phyloP scores from a whole-genome alignment of 2,888 invertebrate genomes.

The Saturnia pavonia region DNA sequence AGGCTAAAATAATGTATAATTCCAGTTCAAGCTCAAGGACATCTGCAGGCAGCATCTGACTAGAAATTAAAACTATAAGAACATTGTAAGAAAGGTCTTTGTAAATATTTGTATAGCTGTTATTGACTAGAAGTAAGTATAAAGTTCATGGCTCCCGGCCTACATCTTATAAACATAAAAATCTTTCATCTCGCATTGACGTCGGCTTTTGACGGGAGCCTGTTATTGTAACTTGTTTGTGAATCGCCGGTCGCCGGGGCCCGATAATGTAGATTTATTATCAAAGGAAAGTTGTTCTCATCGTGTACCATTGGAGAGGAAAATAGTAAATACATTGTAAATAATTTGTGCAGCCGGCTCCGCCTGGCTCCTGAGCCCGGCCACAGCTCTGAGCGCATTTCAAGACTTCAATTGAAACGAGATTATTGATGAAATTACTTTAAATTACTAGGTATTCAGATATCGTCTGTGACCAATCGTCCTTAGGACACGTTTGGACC shows the following conservation, averaged over 20 bases:
- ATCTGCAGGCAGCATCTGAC: too few species aligned
- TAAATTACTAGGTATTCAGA: background rate
- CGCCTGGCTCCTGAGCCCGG: background rate
- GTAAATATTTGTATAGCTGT: background rate
- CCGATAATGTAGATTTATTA: slow-evolving; percentile 15
- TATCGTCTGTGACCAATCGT: background rate
- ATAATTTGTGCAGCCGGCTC: background rate
- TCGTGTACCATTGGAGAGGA: slow-evolving; percentile 7
- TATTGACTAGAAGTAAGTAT: background rate
- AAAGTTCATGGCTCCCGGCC: slow-evolving; percentile 9
- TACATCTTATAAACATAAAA: slow-evolving; percentile 37
- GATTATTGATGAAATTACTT: background rate
- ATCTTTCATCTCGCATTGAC: slow-evolving; percentile 53
- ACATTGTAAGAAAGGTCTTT: background rate
- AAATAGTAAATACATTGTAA: background rate
- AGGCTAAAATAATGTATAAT: too few species aligned
- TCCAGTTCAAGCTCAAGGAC: too few species aligned
- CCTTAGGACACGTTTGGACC: background rate
- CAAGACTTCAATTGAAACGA: background rate
- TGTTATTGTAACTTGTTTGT: slow-evolving; percentile 39
- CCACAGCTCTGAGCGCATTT: background rate
- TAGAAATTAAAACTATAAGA: too few species aligned
- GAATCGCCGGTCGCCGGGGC: slow-evolving; percentile 17
- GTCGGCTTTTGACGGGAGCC: slow-evolving; percentile 41
- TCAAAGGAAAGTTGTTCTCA: slow-evolving; percentile 15